Conservation (phyloP, 2,888 invertebrate genomes). For the Athalia cordata region DNA sequence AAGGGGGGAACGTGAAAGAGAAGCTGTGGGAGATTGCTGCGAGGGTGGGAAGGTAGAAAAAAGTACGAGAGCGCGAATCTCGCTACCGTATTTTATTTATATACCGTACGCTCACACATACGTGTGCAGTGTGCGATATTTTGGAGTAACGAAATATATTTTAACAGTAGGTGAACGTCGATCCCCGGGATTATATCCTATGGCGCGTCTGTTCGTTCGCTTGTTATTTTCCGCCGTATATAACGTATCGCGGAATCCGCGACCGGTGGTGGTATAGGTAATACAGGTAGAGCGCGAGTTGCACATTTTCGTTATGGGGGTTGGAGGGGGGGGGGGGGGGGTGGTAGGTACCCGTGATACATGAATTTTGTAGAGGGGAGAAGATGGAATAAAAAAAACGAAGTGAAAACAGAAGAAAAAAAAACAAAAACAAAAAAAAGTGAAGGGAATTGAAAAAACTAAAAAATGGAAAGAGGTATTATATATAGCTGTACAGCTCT, state of each 20-base stretch:
- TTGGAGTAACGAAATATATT: conserved; percentile 58
- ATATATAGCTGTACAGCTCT: not conserved
- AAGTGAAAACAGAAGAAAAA: not conserved
- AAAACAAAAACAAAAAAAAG: not conserved
- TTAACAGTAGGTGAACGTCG: conserved; percentile 67
- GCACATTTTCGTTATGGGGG: conserved; percentile 1
- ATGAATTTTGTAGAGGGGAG: not conserved
- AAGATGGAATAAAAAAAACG: not conserved
- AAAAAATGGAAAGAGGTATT: not conserved
- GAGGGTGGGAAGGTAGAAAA: too few species aligned
- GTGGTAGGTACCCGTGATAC: not conserved
- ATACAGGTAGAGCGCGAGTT: not conserved
- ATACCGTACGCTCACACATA: too few species aligned
- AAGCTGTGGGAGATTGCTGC: too few species aligned
- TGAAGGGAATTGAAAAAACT: not conserved
- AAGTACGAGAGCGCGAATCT: too few species aligned
- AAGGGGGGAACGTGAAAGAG: too few species aligned
- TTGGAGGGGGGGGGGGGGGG: too few species aligned
- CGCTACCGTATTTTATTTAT: too few species aligned
- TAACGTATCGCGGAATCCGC: conserved; percentile 31
- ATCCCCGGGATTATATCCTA: conserved; percentile 64
- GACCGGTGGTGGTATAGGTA: conserved; percentile 23
- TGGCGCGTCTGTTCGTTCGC: conserved; percentile 58
- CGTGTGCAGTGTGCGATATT: conserved; percentile 30
- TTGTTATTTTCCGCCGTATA: conserved; percentile 37